Evolutionary conservation across 2,113 vertebrate species (phyloP), one percentile per base, ranked within the genome.

Genomic region (Empidonax alnorum): DNA sequence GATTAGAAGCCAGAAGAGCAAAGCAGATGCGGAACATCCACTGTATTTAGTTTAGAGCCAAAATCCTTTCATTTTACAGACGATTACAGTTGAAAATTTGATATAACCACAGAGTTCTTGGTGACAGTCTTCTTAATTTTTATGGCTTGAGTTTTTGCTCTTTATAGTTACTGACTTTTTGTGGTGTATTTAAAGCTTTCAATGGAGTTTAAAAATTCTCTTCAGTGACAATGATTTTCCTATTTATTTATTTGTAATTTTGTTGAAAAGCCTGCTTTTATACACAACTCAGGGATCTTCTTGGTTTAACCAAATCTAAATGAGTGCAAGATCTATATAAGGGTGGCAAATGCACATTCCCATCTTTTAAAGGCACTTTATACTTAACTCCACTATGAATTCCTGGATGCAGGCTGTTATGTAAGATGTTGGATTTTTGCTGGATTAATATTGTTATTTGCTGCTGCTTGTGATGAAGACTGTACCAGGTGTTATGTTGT

Each of bases 1-100:
- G 98, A 62, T 69, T 99, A 37, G 99, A 99, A 97, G 99, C 98
- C 56, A 98, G 98, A 53, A 98, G 97, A 33, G 98, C 98, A 1
- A 98, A 98, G 46, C 98, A 98, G 68, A 96, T 98, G 74, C 98
- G 98, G 82, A 98, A 97, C 93, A 97, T 99, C 42, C 87, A 98
- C 7, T 98, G 94, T 71, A 96, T 97, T 77, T 5, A 96, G 98
- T 90, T 97, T 97, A 22, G 98, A 99, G 65, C 92, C 94, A 25
- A 98, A 96, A 92, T 84, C 98, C 17, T 98, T 99, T 91, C 97
- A 97, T 55, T 99, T 99, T 95, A 98, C 95, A 11, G 98, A 99
- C 62, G 96, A 98, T 77, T 98, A 98, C 90, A 96, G 93, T 28
- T 98, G 98, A 97, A 98, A 88, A 84, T 97, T 96, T 96, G 97